phyloP scores from a whole-genome alignment of 2,888 invertebrate species.

The Danaus chrysippus region DNA sequence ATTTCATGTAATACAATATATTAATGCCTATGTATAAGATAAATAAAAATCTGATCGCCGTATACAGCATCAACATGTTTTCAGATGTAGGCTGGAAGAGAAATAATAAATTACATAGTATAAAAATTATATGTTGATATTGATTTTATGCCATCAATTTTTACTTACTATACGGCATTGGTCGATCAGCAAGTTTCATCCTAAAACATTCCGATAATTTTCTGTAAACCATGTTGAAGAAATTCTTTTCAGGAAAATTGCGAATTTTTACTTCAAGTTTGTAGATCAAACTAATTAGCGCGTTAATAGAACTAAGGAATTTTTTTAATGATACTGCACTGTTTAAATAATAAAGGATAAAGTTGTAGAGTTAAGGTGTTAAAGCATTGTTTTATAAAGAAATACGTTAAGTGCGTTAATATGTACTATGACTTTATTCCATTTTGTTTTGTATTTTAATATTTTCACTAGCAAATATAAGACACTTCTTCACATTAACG shows the following conservation, averaged over 20 bases:
- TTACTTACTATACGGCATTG: slow-evolving; percentile 12
- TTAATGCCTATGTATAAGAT: slow-evolving; percentile 2
- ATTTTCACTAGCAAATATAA: no score
- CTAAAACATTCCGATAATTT: slow-evolving; percentile 12
- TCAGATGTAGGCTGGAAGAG: neutral
- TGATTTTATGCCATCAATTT: neutral
- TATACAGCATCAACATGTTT: neutral
- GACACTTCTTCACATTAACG: no score
- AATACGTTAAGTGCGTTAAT: no score
- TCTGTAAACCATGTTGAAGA: slow-evolving; percentile 8
- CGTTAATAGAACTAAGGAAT: neutral
- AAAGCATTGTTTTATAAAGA: no score
- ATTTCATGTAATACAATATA: neutral
- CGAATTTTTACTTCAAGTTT: neutral
- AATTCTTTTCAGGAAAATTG: neutral
- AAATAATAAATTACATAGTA: neutral
- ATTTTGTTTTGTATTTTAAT: no score
- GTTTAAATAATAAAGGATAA: no score
- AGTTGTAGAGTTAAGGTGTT: no score
- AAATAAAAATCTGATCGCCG: neutral
- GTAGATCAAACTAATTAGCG: slow-evolving; percentile 1
- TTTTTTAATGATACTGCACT: no score
- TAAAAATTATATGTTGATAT: neutral
- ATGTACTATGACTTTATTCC: no score
- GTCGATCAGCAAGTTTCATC: slow-evolving; percentile 18